These are phyloP conservation scores for Tachina fera DNA, from an alignment of 2,888 invertebrate species.

Conservation along the genomic window DNA sequence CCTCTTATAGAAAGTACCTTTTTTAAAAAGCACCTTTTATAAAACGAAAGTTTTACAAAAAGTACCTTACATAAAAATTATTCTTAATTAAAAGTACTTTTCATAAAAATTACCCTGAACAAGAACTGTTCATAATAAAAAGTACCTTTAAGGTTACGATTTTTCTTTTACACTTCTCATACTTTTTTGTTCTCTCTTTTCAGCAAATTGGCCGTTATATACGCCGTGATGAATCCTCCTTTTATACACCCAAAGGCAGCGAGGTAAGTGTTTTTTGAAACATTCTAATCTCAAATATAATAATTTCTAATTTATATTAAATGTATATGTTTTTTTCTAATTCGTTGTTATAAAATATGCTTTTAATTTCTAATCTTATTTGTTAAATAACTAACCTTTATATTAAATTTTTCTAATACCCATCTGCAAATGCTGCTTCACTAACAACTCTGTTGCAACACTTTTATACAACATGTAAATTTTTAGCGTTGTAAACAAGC, in stretches of 20 bases:
- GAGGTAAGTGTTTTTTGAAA: conserved; percentile 76
- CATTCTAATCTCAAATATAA: not conserved
- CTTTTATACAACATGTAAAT: conserved; percentile 34
- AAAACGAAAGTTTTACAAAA: not conserved
- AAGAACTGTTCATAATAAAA: not conserved
- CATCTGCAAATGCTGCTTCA: conserved; percentile 58
- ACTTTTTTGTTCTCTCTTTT: conserved; percentile 63
- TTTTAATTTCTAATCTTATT: conserved; percentile 22
- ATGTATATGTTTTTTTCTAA: not conserved
- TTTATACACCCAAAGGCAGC: conserved; percentile 77
- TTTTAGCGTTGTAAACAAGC: conserved; percentile 53
- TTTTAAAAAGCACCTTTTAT: not conserved
- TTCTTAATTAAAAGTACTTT: not conserved
- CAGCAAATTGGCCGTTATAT: conserved; percentile 81
- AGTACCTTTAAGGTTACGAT: not conserved
- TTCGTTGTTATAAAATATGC: not conserved
- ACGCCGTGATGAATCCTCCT: conserved; percentile 78
- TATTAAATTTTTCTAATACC: conserved; percentile 28
- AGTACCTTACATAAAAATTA: not conserved
- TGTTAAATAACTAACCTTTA: conserved; percentile 27
- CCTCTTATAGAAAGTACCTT: not conserved
- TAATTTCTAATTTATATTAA: conserved; percentile 5
- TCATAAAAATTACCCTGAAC: not conserved
- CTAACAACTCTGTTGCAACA: conserved; percentile 35
- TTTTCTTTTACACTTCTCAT: not conserved